phyloP scores from a whole-genome alignment of 2,888 invertebrate species.

The Diachrysia chrysitis region DNA sequence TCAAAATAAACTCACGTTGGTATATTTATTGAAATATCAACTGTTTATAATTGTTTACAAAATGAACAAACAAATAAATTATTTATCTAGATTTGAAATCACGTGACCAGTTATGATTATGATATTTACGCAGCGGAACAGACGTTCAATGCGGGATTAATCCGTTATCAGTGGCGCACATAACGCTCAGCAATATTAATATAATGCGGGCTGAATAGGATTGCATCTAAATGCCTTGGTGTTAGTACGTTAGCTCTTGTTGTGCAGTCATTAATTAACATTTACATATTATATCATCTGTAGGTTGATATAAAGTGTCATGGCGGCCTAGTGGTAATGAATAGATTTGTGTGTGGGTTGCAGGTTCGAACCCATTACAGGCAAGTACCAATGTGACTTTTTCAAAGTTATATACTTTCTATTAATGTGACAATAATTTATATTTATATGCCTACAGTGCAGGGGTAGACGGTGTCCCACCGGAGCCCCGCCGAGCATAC shows the following conservation, averaged over 20 bases:
- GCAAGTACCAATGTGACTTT: no score
- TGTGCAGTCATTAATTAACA: not conserved
- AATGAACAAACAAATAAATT: conserved; percentile 34
- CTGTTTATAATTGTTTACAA: conserved; percentile 1
- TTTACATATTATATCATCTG: not conserved
- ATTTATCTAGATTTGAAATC: conserved; percentile 31
- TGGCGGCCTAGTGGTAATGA: no score
- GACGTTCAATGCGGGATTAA: conserved; percentile 53
- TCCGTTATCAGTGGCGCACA: conserved; percentile 52
- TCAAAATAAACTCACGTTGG: no score
- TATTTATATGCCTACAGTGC: no score
- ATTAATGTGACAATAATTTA: no score
- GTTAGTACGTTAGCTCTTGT: not conserved
- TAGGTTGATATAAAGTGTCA: not conserved
- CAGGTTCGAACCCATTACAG: no score
- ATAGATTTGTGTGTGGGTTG: no score
- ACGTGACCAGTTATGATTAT: conserved; percentile 29
- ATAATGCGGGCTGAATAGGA: conserved; percentile 34
- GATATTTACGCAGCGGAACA: conserved; percentile 23
- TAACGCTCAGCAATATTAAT: conserved; percentile 39
- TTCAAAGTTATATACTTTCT: no score
- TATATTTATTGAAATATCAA: not conserved
- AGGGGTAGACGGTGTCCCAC: no score
- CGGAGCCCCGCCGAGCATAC: no score
- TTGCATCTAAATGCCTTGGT: conserved; percentile 12